Base-by-base conservation (phyloP, 1,140 invertebrate genomes). In the Caenorhabditis remanei region DNA sequence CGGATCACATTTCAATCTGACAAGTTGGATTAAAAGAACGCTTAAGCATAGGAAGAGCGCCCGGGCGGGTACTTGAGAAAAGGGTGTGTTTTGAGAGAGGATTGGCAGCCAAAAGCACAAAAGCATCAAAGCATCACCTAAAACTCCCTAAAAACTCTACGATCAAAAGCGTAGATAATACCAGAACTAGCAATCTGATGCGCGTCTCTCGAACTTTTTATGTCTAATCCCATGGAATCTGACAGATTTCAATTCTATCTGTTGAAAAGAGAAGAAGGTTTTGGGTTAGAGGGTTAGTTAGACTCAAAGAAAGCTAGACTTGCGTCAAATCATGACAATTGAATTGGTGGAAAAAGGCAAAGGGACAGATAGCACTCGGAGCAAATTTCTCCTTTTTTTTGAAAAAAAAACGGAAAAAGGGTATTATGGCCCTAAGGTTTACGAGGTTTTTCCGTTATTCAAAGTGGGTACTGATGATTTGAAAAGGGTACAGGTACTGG, bases 1-100 rank as follows among this genome's bases (percentile, higher is more conserved):
- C 46, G 40, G 71, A 79, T 79, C 71, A 79, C 71, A 79, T 79
- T 79, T 79, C 71, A 79, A 71, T 50, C 71, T 79, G 71, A 79
- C 71, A 79, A 79, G 71, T 79, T 79, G 46, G 71, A 79, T 79
- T 79, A 79, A 14, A 53, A 21, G 71, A 79, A 79, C 71, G 71
- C 71, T 32, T 43, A 79, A 24, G 46, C 46, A n/a, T 79, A 79
- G 46, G 53, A 50, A 14, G n/a, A 16, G 61, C 21, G 21, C 6
- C 32, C 32, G 50, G 16, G 50, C 65, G 71, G 71, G 71, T 50
- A 79, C 71, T 79, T 79, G 71, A 79, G 71, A 79, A 79, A 32
- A 79, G 71, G 71, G 71, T 79, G 71, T 79, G 71, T 79, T 79
- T 79, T 79, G 71, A 79, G 71, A 79, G 71, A 4, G 71, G 46